Conservation (phyloP, 2,888 invertebrate species). For the Gymnocheta viridis region DNA sequence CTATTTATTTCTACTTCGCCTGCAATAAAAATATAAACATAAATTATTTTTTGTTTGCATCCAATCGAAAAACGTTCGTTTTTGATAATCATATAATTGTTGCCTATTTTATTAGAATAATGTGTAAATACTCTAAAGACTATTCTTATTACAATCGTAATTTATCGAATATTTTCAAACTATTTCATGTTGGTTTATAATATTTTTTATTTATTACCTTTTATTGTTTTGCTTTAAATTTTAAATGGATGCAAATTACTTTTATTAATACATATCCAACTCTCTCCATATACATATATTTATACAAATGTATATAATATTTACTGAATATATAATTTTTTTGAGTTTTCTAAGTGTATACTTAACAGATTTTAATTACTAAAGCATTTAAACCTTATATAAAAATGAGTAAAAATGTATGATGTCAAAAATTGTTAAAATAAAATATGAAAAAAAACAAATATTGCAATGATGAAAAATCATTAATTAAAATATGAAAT, state of each 20-base stretch:
- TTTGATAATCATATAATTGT: no score
- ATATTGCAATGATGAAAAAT: slow-evolving; percentile 59
- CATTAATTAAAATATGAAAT: slow-evolving; percentile 51
- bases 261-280: slow-evolving; percentile 15
- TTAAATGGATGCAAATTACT: slow-evolving; percentile 27
- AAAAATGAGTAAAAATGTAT: slow-evolving; percentile 58
- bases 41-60: no score
- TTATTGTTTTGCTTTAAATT: slow-evolving; percentile 25
- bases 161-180: slow-evolving; percentile 39
- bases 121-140: no score
- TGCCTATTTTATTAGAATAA: no score
- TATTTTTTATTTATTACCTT: slow-evolving; percentile 53
- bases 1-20: no score
- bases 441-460: slow-evolving; percentile 36
- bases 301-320: slow-evolving; percentile 25
- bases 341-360: slow-evolving; percentile 51
- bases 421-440: slow-evolving; percentile 42
- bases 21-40: no score
- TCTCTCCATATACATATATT: slow-evolving; percentile 23
- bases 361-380: slow-evolving; percentile 68
- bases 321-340: slow-evolving; percentile 43
- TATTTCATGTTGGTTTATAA: slow-evolving; percentile 26
- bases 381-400: slow-evolving; percentile 67
- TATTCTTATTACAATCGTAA: neutral
- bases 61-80: no score